Evolutionary conservation across 2,888 invertebrate species (phyloP), one percentile per base, ranked within the genome.

Genomic region (Poecilobothrus nobilitatus): DNA sequence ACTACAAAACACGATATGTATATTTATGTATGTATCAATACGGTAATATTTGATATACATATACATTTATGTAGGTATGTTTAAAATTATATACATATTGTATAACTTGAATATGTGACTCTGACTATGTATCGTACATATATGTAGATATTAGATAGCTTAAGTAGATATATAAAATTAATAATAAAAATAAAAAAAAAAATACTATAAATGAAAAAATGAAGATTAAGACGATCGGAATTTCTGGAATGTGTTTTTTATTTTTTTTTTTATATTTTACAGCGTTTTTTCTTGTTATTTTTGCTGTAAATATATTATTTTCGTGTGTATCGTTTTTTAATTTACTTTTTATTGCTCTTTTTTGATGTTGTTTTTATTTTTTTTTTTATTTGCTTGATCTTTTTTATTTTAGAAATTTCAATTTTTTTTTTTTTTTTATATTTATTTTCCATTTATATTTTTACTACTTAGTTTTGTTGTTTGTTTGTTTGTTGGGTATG

Each of bases 191-290:
- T 9, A 53, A 53, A n/a, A 53, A 41, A 41, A 41, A 41, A 41
- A 41, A 41, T 2, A 41, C 12, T 53, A 53, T 6, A 18, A 53
- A 18, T 4, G 15, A 18, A 41, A 41, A 53, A 53, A 15, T 53
- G 53, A 18, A n/a, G 53, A 53, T 53, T 53, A 53, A 53, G 53
- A 53, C 53, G 53, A 53, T 53, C 53, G 53, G 53, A 53, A 53
- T 53, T 18, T 53, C 18, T 18, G 53, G 53, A 53, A 53, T 53
- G 53, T 53, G 6, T 9, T 53, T 53, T 53, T 53, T 15, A 2
- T 53, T 9, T 53, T 53, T 53, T 9, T 53, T 53, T 53, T 53
- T 53, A 15, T 18, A 12, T 53, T n/a, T 53, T 41, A 41, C 41
- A 41, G 9, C 15, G 15, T 3, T 41, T 41, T 41, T 41, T 41